Conservation (phyloP, 1,140 invertebrate genomes). For the Saxidomus purpurata region DNA sequence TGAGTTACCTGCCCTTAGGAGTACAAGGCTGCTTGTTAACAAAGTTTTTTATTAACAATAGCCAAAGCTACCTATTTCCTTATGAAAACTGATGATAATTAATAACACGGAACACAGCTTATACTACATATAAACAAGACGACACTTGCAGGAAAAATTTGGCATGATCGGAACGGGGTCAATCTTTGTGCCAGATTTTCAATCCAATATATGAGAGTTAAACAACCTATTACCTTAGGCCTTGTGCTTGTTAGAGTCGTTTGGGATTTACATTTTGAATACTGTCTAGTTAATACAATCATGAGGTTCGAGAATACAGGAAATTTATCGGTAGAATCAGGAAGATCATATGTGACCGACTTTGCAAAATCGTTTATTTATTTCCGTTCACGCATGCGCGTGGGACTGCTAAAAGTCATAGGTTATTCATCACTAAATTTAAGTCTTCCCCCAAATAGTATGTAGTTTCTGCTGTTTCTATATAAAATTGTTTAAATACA, state of each 20-base stretch:
- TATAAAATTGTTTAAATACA: too few relatives aligned
- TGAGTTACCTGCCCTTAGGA: too few relatives aligned
- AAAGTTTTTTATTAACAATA: too few relatives aligned
- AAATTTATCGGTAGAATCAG: background rate
- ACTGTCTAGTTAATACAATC: background rate
- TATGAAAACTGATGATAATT: too few relatives aligned
- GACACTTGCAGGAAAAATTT: slow-evolving; percentile 5
- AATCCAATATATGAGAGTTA: background rate
- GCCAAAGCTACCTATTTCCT: too few relatives aligned
- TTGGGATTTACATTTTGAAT: slow-evolving; percentile 33
- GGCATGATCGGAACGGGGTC: slow-evolving; percentile 12
- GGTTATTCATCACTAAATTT: background rate
- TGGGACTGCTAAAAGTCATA: background rate
- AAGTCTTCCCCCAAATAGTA: too few relatives aligned
- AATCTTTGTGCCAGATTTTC: background rate
- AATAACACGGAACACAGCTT: too few relatives aligned
- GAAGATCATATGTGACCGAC: slow-evolving; percentile 21
- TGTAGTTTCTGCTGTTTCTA: too few relatives aligned
- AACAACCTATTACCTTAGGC: background rate
- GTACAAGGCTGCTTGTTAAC: too few relatives aligned
- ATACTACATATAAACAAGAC: slow-evolving; percentile 17
- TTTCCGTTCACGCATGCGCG: slow-evolving; percentile 42
- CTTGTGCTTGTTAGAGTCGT: background rate
- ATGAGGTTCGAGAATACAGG: background rate
- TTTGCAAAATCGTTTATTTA: slow-evolving; percentile 35